Evolutionary conservation across 2,113 vertebrate genomes (phyloP), one percentile per base, ranked within the genome.

Genomic region (Himantopus leucocephalus): DNA sequence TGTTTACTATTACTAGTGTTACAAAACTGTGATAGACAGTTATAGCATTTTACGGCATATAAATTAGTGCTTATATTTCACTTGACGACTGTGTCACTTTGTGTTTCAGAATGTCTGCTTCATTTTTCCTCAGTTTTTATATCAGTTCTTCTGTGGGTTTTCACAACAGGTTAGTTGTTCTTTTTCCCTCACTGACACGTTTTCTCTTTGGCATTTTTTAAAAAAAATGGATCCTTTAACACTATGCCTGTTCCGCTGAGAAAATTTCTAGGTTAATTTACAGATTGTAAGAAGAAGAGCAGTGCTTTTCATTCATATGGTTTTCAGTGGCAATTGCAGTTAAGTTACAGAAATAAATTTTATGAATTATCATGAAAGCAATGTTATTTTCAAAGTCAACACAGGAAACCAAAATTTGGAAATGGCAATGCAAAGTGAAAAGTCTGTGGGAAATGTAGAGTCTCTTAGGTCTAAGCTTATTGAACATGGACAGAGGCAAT

Each of bases 131-230:
- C 99, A 99, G 98, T 99, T 99, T 98, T 98, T 99, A 53, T 99
- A 99, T 98, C 99, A 99, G 98, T 99, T 99, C 98, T 99, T 99
- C 98, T 99, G 99, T 96, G 99, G 99, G 80, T 99, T 99, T 98
- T 99, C 99, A 73, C 99, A 99, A 92, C 99, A 99, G 99, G 99
- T 99, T 96, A 77, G 96, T 98, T 55, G 4, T 21, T 67, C 8
- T 70, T 94, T 85, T 76, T 27, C 34, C 14, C 10, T 62, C 30
- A 37, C 17, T 72, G 37, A 14, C 32, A 41, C 21, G 7, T 74
- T 74, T 62, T 43, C 12, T 55, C 9, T 24, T 45, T 13, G 18
- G 12, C 5, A 0, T 62, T 85, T 77, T 45, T 74, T 14, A 34
- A 26, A 37, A 37, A 29, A 47, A 41, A 20, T 2, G 3, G 4